Conservation (phyloP, 2,113 vertebrate species). For the Oncorhynchus nerka region DNA sequence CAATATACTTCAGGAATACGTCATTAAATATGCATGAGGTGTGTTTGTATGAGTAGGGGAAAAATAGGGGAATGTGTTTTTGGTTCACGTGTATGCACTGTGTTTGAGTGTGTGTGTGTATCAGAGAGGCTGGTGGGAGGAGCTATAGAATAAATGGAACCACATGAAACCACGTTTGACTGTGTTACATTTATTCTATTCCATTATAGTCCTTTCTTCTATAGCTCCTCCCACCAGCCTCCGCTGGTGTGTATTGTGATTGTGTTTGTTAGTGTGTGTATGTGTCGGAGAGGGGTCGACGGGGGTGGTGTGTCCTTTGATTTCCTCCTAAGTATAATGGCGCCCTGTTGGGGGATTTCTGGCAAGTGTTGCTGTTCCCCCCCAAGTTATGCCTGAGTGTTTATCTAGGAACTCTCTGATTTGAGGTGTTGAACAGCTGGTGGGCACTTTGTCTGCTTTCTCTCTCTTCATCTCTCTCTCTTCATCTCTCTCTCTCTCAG, state of each 20-base stretch:
- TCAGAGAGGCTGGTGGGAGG: too few species aligned
- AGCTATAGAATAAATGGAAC: too few species aligned
- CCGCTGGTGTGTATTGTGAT: too few species aligned
- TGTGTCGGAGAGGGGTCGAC: constrained; percentile 5
- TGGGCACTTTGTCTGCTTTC: not conserved
- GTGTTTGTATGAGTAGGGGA: constrained; percentile 17
- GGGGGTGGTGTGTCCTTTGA: not conserved
- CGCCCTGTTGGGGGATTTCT: too few species aligned
- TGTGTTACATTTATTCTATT: too few species aligned
- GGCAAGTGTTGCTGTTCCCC: constrained; percentile 18
- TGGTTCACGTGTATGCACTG: constrained; percentile 4
- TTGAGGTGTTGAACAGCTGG: constrained; percentile 10
- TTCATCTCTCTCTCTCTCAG: too few species aligned
- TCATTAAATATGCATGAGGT: constrained; percentile 62
- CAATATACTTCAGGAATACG: constrained; percentile 58
- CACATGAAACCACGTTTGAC: too few species aligned
- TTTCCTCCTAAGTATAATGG: too few species aligned
- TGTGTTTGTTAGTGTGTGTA: constrained; percentile 12
- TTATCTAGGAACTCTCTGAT: constrained; percentile 22
- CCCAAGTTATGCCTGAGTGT: not conserved
- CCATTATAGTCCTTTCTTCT: too few species aligned
- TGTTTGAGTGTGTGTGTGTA: not conserved
- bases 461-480: not conserved
- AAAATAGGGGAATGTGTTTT: not conserved
- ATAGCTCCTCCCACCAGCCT: too few species aligned